Percentiles rank a stretch among this genome's conserved stretches.
Conservation (phyloP, 1,140 invertebrate genomes). For the Drosophila dunni region DNA sequence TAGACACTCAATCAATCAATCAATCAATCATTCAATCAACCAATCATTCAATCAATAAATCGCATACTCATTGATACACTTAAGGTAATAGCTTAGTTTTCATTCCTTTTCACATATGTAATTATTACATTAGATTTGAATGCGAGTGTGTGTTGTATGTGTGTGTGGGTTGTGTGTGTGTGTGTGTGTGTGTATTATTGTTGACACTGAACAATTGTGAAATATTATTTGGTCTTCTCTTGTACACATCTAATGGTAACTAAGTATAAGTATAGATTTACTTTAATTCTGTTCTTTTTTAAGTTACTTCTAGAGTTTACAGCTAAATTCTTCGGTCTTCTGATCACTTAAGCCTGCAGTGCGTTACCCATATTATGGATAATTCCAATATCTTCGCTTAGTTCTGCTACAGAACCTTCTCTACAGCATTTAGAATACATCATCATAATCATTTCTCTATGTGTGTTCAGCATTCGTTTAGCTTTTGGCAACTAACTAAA, state of each 20-base stretch:
- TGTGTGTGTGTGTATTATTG: conserved; percentile 29
- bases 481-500: conserved; percentile 69
- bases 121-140: conserved; percentile 41
- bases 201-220: conserved; percentile 65
- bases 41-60: conserved; percentile 38
- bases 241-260: conserved; percentile 75
- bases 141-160: conserved; percentile 24
- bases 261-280: conserved; percentile 55
- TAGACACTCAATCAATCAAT: conserved; percentile 44
- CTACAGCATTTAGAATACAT: conserved; percentile 27
- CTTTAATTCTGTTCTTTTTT: conserved; percentile 38
- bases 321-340: conserved; percentile 55
- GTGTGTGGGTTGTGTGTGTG: conserved; percentile 21
- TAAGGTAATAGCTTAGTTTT: conserved; percentile 41
- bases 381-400: conserved; percentile 53
- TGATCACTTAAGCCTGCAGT: conserved; percentile 52
- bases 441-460: conserved; percentile 22
- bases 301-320: conserved; percentile 53
- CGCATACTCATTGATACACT: conserved; percentile 43
- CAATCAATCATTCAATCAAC: conserved; percentile 34
- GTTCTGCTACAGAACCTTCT: conserved; percentile 73
- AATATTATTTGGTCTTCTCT: conserved; percentile 72
- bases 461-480: conserved; percentile 73
- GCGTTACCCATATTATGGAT: conserved; percentile 74
- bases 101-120: conserved; percentile 38